These are phyloP conservation scores for Bradysia coprophila DNA, from an alignment of 1,140 invertebrate species.

Conservation along the genomic window DNA sequence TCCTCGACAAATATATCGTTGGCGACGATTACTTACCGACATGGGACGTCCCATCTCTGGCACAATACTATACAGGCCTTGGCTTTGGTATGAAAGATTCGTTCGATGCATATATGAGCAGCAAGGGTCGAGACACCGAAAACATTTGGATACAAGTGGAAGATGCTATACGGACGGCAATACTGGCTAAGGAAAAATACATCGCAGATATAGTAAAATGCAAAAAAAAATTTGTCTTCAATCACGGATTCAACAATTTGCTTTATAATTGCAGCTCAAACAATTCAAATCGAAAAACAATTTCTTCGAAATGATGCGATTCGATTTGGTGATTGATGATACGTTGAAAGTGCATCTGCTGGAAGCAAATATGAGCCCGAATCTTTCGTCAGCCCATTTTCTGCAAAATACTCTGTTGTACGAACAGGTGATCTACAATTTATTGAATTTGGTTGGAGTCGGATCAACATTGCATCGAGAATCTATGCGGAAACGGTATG, in stretches of 20 bases:
- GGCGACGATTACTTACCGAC: constrained; percentile 88
- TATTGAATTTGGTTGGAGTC: constrained; percentile 68
- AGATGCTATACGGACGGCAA: constrained; percentile 54
- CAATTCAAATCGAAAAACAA: constrained; percentile 39
- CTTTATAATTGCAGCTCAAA: constrained; percentile 18
- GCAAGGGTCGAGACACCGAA: constrained; percentile 45
- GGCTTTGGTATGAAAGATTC: constrained; percentile 75
- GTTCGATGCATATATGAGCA: constrained; percentile 61
- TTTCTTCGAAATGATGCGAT: constrained; percentile 88
- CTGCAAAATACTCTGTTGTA: constrained; percentile 74
- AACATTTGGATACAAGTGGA: constrained; percentile 69
- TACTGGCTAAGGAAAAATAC: constrained; percentile 52
- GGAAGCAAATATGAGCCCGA: constrained; percentile 98
- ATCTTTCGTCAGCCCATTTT: constrained; percentile 86
- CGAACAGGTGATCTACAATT: constrained; percentile 79
- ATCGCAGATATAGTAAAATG: constrained; percentile 38
- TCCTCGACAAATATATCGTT: constrained; percentile 82
- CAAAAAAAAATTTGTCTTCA: no score
- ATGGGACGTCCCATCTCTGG: constrained; percentile 80
- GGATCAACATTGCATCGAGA: constrained; percentile 7
- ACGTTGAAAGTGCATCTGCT: constrained; percentile 73
- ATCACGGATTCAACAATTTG: no score
- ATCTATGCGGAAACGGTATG: constrained; percentile 3
- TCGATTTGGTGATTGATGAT: constrained; percentile 85
- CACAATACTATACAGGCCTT: constrained; percentile 52